Evolutionary conservation across 2,797 vertebrate genomes (phyloP), one percentile per base, ranked within the genome.

Genomic region (Poecilia picta): DNA sequence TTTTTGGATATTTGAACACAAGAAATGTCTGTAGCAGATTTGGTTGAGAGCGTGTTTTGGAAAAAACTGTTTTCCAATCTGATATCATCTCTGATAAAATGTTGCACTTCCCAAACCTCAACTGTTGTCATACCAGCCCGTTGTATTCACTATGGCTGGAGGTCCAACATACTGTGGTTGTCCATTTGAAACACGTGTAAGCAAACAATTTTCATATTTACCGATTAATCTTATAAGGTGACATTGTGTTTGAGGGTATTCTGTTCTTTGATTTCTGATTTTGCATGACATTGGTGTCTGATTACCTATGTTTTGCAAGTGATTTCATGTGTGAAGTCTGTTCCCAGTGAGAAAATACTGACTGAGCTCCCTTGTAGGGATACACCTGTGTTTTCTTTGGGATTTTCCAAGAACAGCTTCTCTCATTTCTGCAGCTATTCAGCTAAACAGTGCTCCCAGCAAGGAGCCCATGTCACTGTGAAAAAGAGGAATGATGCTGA

Each of bases 381-480:
- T 81, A 77, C 85, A 81, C 57, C 73, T 83, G 81, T 39, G 33
- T 41, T 55, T 79, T 31, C 18, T 78, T 47, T 77, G 73, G 31
- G 59, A 33, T 33, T 75, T 68, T 62, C 77, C 18, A 77, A 49
- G 11, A 31, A 47, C 31, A 79, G 47, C 57, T 72, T 80, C 77
- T 83, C 59, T 64, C 46, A 72, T 81, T 43, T 82, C 64, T 36
- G 59, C 45, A 70, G 71, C 72, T 73, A 46, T 62, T 76, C 12
- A 82, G 77, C 64, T 25, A 64, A 39, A 80, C 15, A 43, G 18
- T 36, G 28, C 75, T 53, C 31, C 28, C 49, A 72, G 46, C 25
- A 62, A 83, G 39, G 5, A 59, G 83, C 78, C 81, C 39, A 72
- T 71, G 71, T 84, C 82, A 80, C 68, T 62, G 74, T 77, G 13